Evolutionary conservation across 2,113 vertebrate genomes (phyloP).

Genomic region (Eretmochelys imbricata): DNA sequence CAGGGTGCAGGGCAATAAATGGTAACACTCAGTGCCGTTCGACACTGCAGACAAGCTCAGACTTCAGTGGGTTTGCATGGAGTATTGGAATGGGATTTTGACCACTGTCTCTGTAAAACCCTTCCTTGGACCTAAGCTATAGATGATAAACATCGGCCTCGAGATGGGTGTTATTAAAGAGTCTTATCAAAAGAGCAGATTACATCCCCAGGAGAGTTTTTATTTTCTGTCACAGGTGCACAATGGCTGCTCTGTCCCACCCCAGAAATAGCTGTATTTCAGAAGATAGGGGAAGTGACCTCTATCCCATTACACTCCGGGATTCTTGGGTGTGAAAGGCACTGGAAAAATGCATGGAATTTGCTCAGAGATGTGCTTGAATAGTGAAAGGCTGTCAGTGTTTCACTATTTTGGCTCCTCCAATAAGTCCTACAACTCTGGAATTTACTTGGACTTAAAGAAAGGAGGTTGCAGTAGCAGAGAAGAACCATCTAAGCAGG

Average conservation of each 20-base stretch:
- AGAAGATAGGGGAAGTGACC: accelerated
- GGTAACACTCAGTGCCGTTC: accelerated
- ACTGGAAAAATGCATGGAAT: background rate
- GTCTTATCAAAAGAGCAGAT: accelerated
- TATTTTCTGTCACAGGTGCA: accelerated
- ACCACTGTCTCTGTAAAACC: accelerated
- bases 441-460: background rate
- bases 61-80: accelerated
- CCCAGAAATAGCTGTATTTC: accelerated
- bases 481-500: background rate
- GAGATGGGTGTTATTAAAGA: background rate
- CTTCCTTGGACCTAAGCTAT: background rate
- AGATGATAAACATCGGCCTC: accelerated
- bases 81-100: accelerated
- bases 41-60: accelerated
- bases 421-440: background rate
- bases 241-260: accelerated
- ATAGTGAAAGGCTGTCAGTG: background rate
- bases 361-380: background rate
- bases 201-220: accelerated
- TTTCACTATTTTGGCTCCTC: background rate
- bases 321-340: background rate
- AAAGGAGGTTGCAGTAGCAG: background rate
- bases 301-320: background rate
- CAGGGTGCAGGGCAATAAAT: background rate